Evolutionary conservation across 2,113 vertebrate genomes (phyloP), one percentile per base, ranked within the genome.

Genomic region (Peromyscus maniculatus): DNA sequence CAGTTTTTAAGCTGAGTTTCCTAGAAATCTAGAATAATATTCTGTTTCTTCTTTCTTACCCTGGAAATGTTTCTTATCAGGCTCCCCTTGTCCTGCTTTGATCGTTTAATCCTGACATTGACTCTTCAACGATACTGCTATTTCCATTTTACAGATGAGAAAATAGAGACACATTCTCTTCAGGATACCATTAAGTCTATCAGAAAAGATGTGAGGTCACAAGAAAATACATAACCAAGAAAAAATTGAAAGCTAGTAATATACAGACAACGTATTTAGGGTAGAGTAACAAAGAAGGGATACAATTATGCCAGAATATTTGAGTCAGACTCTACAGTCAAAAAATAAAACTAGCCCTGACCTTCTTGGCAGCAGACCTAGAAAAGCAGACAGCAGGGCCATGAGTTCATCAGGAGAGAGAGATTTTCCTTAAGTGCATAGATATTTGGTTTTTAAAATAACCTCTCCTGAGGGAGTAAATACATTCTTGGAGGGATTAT

Each of bases 381-480:
- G 92, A 97, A 79, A 88, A 82, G 69, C 67, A 87, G 96, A 90
- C 79, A 91, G 92, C 92, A 39, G 33, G 88, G 84, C 22, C 43
- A 67, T 86, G 31, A n/a, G 92, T 95, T 97, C 75, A 69, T 97
- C 90, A 91, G 90, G 87, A 92, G 62, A 62, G 59, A 33, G 28
- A 80, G 52, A 87, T 95, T 97, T 96, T 96, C 92, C 96, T 95
- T 95, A 97, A 97, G 93, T 91, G 74, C 66, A 75, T 92, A 74
- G 90, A 94, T 97, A 95, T 93, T 97, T 97, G 90, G 74, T 94
- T 97, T 97, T 97, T 88, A 93, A 97, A 97, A 97, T 97, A 95
- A 97, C 79, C 52, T 97, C 96, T 96, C 93, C 75, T 28, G 84
- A n/a, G 95, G 92, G 90, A 91, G 69, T 95, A 66, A 97, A 91